Percentiles rank a stretch among this genome's conserved stretches.
Conservation (phyloP, 2,888 invertebrate genomes). For the Empis livida region DNA sequence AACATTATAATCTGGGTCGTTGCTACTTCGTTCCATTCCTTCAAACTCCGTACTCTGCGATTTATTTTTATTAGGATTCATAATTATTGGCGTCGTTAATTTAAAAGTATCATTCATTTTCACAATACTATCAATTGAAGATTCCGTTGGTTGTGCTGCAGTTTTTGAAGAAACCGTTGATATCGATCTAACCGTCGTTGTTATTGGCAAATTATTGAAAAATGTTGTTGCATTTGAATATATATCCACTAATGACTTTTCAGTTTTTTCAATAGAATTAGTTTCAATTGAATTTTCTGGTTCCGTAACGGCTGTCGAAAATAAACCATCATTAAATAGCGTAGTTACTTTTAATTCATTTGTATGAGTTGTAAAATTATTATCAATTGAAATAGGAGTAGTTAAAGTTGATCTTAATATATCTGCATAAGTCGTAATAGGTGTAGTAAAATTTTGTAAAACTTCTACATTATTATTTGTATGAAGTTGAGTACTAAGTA, state of each 20-base stretch:
- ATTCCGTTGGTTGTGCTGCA: too few relatives aligned
- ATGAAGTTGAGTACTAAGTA: not conserved
- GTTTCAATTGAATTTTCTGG: slow-evolving; percentile 26
- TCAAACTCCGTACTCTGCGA: not conserved
- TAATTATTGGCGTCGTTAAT: too few relatives aligned
- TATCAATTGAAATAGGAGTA: too few relatives aligned
- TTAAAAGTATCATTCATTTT: too few relatives aligned
- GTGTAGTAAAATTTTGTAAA: not conserved
- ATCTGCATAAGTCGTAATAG: slow-evolving; percentile 6
- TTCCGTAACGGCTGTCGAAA: slow-evolving; percentile 6
- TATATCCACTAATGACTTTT: slow-evolving; percentile 7
- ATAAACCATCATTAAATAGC: too few relatives aligned
- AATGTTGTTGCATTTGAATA: slow-evolving; percentile 10
- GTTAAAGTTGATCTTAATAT: slow-evolving; percentile 6
- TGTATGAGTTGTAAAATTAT: too few relatives aligned
- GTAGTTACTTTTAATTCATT: too few relatives aligned
- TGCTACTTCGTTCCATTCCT: slow-evolving; percentile 2
- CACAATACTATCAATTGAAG: too few relatives aligned
- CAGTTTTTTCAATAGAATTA: slow-evolving; percentile 23
- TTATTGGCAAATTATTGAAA: slow-evolving; percentile 6
- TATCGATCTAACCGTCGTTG: slow-evolving; percentile 8
- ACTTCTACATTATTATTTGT: not conserved
- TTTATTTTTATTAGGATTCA: too few relatives aligned
- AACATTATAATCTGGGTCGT: slow-evolving; percentile 47
- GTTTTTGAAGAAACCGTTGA: slow-evolving; percentile 1